Base-by-base conservation (phyloP, 2,113 vertebrate species). In the Stercorarius parasiticus region DNA sequence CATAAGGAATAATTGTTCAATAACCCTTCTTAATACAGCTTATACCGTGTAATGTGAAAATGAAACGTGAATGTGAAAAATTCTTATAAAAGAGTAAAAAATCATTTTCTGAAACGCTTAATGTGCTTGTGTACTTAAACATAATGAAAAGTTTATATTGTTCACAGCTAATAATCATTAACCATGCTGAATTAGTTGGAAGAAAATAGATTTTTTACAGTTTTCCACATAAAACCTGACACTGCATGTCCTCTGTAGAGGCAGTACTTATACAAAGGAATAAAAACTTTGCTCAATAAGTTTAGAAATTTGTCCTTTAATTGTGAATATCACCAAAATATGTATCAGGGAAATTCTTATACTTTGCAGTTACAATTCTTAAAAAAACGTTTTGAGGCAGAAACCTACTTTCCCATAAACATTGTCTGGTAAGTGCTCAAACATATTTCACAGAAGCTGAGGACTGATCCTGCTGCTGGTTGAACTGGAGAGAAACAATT, bases 401-500 rank as follows among this genome's bases (percentile, higher is more conserved):
- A 42, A 47, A 40, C 22, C 22, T 80, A 38, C 47, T 36, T 38
- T 36, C 29, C 42, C 49, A 43, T 40, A 55, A 73, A 38, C 8
- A 52, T 56, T 91, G 14, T 78, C 76, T 81, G 65, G n/a, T 94
- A 95, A 96, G 52, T 62, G 85, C 83, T 66, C 32, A 62, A 76
- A 47, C 8, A 52, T 67, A 61, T 91, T 96, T 97, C 82, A 58
- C 38, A 83, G 82, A 34, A 34, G 38, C 40, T 61, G 73, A 56
- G 49, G 38, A 42, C 45, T 58, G 69, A 74, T 40, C 71, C 52
- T 82, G 9, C n/a, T 87, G 3, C 47, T 70, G 10, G 62, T 76
- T 90, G 80, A 96, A 64, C 59, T 43, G 65, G 45, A 95, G 64
- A 91, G 29, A 58, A 67, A 73, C 87, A 94, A 95, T 95, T 94